phyloP scores from a whole-genome alignment of 2,888 invertebrate species.

The Sisyra terminalis region DNA sequence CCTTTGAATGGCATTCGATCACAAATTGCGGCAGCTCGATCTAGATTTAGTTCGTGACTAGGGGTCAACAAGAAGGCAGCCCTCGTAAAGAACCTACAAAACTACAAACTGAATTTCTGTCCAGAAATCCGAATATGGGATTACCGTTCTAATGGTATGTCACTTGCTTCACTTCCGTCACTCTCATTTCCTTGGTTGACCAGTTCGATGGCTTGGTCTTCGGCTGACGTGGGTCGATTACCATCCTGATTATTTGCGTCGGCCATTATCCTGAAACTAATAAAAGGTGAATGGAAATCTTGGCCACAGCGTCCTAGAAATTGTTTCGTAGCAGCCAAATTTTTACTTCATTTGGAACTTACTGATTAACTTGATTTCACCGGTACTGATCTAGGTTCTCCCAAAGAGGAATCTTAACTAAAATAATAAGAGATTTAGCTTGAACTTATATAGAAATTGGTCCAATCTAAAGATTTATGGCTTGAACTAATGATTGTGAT shows the following conservation, averaged over 20 bases:
- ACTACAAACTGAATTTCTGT: background rate
- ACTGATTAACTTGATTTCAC: too few relatives aligned
- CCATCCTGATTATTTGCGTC: conserved; percentile 1
- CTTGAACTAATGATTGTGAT: background rate
- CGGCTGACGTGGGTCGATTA: conserved; percentile 5
- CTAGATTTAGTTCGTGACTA: conserved; percentile 71
- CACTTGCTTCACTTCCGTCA: conserved; percentile 7
- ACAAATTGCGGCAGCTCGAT: conserved; percentile 70
- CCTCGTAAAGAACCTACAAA: conserved; percentile 14
- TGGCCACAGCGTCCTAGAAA: background rate
- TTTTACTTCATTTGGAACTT: too few relatives aligned
- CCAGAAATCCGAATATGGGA: background rate
- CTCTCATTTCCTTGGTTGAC: conserved; percentile 6
- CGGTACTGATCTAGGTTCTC: background rate
- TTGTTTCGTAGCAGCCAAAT: background rate
- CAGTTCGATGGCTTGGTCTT: conserved; percentile 8
- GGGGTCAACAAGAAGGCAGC: conserved; percentile 73
- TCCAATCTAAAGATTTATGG: background rate
- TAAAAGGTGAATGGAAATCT: background rate
- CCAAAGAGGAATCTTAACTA: background rate
- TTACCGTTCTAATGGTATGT: conserved; percentile 7
- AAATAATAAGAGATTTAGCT: background rate
- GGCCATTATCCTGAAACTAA: background rate
- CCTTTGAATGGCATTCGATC: conserved; percentile 81
- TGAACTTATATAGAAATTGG: background rate